These are phyloP conservation scores for Prionailurus bengalensis DNA, from an alignment of 2,113 vertebrate species.

Conservation along the genomic window DNA sequence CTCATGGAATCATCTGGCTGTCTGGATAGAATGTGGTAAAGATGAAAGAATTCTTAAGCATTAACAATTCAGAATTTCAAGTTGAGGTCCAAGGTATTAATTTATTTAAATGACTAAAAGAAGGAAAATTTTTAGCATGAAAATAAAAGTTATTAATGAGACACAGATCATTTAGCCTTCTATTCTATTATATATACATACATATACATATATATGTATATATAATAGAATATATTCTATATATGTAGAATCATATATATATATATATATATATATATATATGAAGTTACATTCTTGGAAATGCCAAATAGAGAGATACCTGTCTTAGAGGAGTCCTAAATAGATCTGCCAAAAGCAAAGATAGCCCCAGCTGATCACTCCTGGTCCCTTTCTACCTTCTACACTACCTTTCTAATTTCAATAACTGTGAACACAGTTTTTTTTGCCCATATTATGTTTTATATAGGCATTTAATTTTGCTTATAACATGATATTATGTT, in stretches of 20 bases:
- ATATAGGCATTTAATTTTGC: no score
- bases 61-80: neutral
- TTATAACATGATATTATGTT: neutral
- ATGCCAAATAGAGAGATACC: neutral
- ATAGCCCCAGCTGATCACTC: neutral
- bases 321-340: neutral
- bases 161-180: neutral
- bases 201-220: no score
- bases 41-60: neutral
- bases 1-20: neutral
- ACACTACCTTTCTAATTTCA: neutral
- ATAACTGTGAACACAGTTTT: neutral
- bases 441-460: neutral
- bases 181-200: no score
- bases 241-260: neutral
- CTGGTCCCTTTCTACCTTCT: neutral
- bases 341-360: neutral
- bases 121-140: neutral
- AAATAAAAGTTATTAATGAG: neutral
- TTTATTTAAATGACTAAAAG: constrained; percentile 11
- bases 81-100: neutral
- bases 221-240: neutral
- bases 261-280: no score
- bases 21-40: neutral
- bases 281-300: neutral